Evolutionary conservation across 2,113 vertebrate genomes (phyloP).

Genomic region (Arizona elegans): DNA sequence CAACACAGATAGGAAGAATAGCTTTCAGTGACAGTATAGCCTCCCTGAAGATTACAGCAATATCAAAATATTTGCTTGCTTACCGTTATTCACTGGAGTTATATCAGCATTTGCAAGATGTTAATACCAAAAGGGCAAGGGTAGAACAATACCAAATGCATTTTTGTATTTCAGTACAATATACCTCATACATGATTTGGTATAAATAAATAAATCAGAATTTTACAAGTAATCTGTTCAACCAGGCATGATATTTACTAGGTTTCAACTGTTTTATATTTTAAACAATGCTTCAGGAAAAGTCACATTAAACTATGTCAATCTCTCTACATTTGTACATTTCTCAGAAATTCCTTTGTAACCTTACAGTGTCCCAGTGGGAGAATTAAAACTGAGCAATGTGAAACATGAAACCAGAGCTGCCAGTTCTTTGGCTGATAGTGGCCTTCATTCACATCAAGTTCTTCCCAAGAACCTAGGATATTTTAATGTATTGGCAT

Average conservation of each 20-base stretch:
- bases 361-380: neutral
- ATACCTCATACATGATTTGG: neutral
- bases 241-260: neutral
- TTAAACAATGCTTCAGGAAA: neutral
- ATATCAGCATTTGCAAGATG: neutral
- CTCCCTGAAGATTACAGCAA: neutral
- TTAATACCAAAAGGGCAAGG: neutral
- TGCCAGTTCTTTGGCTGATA: neutral
- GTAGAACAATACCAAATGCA: neutral
- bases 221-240: neutral
- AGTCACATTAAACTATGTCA: neutral
- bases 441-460: neutral
- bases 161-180: neutral
- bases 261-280: neutral
- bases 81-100: neutral
- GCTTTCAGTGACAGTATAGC: neutral
- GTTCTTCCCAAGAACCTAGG: neutral
- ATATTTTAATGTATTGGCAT: neutral
- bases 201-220: neutral
- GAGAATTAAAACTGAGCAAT: neutral
- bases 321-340: neutral
- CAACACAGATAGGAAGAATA: neutral
- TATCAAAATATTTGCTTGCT: neutral
- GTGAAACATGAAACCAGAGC: neutral
- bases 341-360: neutral